Base-by-base conservation (phyloP, 2,888 invertebrate genomes). In the Cataglyphis albicans region DNA sequence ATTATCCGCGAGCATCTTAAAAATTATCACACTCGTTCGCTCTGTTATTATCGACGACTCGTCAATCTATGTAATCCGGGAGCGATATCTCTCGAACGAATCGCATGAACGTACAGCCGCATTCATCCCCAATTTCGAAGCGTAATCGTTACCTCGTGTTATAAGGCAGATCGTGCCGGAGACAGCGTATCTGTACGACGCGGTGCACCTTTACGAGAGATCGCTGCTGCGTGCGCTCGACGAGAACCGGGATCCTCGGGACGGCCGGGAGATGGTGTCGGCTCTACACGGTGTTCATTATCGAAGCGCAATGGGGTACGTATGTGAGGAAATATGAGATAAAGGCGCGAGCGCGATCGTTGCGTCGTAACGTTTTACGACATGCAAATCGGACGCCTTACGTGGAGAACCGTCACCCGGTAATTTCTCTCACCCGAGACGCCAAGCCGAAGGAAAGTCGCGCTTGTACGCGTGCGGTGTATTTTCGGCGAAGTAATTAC, bases 141-240 rank as follows among this genome's bases (percentile, higher is more conserved):
- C 78, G 64, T 88, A 86, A 91, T 84, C 70, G 84, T 89, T 86
- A 89, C 84, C 83, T 90, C 90, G 87, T 91, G 90, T 91, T 89
- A 91, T 91, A 93, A 93, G 92, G 83, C 93, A 98, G 98, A 98
- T 98, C 92, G 97, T 97, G 86, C 97, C 97, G 78, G 98, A 98
- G 94, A 98, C 98, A 21, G 98, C 98, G 52, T 98, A 98, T 96
- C 96, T 98, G 35, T 99, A 99, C 94, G 99, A 99, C 94, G 98
- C 99, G 0, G 98, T 99, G 68, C 97, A 98, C 96, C 96, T 99
- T 87, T 99, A 99, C 95, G 98, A 98, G 15, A 96, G 96, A 83
- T 98, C 98, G 2, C 95, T 99, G 87, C 95, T 97, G 44, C 96
- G 96, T 86, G 96, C 97, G 0, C 95, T 99, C 81, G 95, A 96